Evolutionary conservation across 2,113 vertebrate genomes (phyloP), one percentile per base, ranked within the genome.

Genomic region (Pituophis catenifer): DNA sequence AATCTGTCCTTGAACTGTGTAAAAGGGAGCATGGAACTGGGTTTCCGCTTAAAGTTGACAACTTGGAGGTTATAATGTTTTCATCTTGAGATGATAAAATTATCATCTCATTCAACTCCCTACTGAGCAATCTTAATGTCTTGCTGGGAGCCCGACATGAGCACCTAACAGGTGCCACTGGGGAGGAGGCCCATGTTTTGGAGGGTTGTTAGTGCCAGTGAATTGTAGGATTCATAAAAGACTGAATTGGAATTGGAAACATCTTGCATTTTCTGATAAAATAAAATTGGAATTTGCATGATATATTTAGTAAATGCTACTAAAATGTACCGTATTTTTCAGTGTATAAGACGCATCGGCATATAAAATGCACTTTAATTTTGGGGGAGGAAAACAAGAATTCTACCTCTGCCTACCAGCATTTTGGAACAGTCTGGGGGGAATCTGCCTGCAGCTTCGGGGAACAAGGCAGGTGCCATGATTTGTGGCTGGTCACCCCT

Each of bases 1-100:
- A 15, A 3, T 26, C 19, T 4, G 4, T 0, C 8, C 1, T 0
- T 3, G 90, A 62, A n/a, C 15, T 86, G 0, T 7, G 9, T 33
- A 13, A n/a, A 21, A 21, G 44, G 55, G 54, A 11, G 8, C 19
- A 29, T 38, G n/a, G 13, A 38, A n/a, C 44, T 17, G 48, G 11
- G 9, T 8, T 23, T 24, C 5, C 5, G 6, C 19, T 33, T 44
- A 11, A 21, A 1, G 3, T 38, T 55, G 33, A 8, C 86, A 92
- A 52, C 11, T 44, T 12, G 5, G 23, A 44, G 15, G 62, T 15
- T 33, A 15, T 52, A n/a, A 53, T 70, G 11, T 70, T 70, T 70
- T 70, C 10, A 53, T 44, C 38, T 44, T 33, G 57, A 17, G 38
- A 44, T 44, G 38, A 26, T 13, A 50, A 12, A 13, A 50, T 44